Base-by-base conservation (phyloP, 2,888 invertebrate genomes). In the Chrysodeixis includens region DNA sequence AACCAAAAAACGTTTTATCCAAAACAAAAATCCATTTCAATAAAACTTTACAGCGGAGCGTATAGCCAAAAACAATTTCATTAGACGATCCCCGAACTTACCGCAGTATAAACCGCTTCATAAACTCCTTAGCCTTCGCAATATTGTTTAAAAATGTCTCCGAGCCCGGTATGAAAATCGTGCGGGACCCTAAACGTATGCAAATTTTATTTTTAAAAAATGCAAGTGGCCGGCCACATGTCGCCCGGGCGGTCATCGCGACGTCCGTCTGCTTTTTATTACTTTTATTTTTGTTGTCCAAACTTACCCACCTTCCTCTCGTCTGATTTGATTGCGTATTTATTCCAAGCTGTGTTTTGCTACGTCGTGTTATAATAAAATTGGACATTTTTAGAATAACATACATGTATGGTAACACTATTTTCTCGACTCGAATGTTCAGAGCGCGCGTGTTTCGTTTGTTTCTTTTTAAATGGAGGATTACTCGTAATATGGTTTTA, bases 171-270 rank as follows among this genome's bases (percentile, higher is more conserved):
- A 78, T 76, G 76, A 68, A 76, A 71, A 72, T 61, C 77, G 78
- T 75, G 76, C 78, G 76, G 82, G 78, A 77, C 88, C 89, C 89
- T 88, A 90, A 92, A 88, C 82, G 90, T 89, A 94, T 94, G 94
- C 92, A 90, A 93, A 94, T 94, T 92, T 93, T 93, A 93, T 93
- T 92, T 92, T 88, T 78, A 86, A 90, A 91, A 93, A 94, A 93
- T 93, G 89, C 93, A 92, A 93, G 92, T 91, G 89, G 87, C 84
- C 86, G 80, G 76, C 92, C 92, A 92, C 92, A 92, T 93, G 93
- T 92, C 92, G 92, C 88, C 63, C 67, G 75, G 75, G 66, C 75
- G 75, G 79, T 74, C 81, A 79, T 75, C 83, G 74, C 70, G 63
- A 68, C 79, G 77, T 68, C 77, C 83, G 84, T 78, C 81, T 82